Conservation (phyloP, 2,113 vertebrate species). For the Podarcis cretensis region DNA sequence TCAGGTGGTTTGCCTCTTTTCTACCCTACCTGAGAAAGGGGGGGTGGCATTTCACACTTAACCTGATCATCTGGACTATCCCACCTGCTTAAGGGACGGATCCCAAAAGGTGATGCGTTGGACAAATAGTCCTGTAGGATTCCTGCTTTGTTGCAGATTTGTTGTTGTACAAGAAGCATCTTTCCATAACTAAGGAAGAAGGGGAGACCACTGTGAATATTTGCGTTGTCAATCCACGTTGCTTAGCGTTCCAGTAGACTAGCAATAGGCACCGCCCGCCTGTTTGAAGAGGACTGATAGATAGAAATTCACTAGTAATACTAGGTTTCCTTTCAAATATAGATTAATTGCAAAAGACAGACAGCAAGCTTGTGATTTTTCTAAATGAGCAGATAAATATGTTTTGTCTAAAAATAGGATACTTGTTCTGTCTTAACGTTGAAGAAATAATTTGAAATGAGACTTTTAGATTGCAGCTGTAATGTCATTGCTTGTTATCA, state of each 20-base stretch:
- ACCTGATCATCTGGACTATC: neutral
- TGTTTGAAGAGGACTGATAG: neutral
- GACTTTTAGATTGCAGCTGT: slow-evolving; percentile 34
- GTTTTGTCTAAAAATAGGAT: slow-evolving; percentile 26
- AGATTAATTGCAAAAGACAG: slow-evolving; percentile 44
- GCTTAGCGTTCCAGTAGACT: neutral
- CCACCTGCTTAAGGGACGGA: neutral
- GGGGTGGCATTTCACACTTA: neutral
- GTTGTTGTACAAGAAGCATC: neutral
- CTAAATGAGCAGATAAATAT: neutral
- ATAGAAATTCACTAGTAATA: neutral
- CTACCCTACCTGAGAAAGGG: neutral
- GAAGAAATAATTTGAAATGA: slow-evolving; percentile 34
- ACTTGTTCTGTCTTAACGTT: slow-evolving; percentile 33
- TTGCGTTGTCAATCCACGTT: neutral
- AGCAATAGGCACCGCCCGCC: neutral
- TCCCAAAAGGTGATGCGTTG: neutral
- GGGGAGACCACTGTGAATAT: neutral
- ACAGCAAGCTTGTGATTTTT: slow-evolving; percentile 39
- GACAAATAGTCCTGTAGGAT: neutral
- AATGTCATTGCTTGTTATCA: slow-evolving; percentile 4
- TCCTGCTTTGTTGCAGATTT: neutral
- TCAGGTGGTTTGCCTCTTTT: neutral
- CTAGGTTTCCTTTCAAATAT: slow-evolving; percentile 26
- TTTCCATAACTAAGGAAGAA: neutral